Percentiles rank a stretch among this genome's conserved stretches.
Conservation (phyloP, 2,797 vertebrate species). For the Hoplostethus mediterraneus region DNA sequence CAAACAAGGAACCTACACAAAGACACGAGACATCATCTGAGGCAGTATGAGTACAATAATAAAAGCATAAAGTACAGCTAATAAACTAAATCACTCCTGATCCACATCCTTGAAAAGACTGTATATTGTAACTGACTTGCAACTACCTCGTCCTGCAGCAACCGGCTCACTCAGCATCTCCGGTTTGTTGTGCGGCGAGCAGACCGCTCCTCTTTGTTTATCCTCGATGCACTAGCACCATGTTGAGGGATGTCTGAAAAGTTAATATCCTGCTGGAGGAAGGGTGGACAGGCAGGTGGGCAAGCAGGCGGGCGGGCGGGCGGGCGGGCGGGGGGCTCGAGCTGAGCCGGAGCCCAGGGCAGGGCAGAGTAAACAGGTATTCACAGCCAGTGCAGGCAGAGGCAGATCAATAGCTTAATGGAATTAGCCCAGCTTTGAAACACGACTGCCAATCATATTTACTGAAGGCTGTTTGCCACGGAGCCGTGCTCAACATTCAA, state of each 20-base stretch:
- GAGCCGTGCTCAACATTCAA: constrained; percentile 79
- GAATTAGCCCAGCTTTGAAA: constrained; percentile 88
- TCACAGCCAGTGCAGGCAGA: constrained; percentile 67
- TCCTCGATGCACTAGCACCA: constrained; percentile 41
- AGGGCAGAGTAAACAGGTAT: constrained; percentile 74
- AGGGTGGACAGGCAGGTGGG: constrained; percentile 44
- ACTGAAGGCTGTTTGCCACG: constrained; percentile 78
- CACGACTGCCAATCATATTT: constrained; percentile 87
- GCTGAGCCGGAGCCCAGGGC: constrained; percentile 65
- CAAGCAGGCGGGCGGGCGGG: too few species aligned
- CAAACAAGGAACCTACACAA: constrained; percentile 31
- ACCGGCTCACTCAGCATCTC: constrained; percentile 42
- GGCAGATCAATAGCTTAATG: constrained; percentile 87
- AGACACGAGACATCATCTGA: constrained; percentile 28
- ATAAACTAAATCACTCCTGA: constrained; percentile 16
- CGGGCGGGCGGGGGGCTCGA: constrained; percentile 26
- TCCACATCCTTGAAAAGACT: neutral
- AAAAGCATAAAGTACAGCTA: constrained; percentile 12
- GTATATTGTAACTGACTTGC: constrained; percentile 10
- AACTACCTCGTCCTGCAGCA: constrained; percentile 31
- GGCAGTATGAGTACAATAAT: constrained; percentile 12
- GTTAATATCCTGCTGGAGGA: constrained; percentile 66
- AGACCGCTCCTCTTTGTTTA: constrained; percentile 64
- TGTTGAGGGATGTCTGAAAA: constrained; percentile 65
- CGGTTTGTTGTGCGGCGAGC: constrained; percentile 39